A percentile compares a stretch with the other conserved stretches of the same genome.
Evolutionary conservation across 1,140 invertebrate genomes (phyloP).

Genomic region (Drosophila burlai): DNA sequence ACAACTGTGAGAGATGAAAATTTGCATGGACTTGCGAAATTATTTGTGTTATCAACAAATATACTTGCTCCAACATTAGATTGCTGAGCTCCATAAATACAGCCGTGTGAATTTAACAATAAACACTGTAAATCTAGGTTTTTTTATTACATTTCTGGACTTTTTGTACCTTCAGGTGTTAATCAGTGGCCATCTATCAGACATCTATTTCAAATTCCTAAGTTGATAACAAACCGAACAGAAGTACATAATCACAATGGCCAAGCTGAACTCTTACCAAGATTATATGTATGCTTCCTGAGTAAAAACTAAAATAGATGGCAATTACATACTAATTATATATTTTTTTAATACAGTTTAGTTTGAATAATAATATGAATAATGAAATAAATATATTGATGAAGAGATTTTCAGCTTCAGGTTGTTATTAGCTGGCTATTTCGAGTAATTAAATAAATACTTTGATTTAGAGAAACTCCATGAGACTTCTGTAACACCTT

Average conservation of each 20-base stretch:
- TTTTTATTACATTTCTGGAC: not conserved
- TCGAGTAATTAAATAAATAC: too few relatives aligned
- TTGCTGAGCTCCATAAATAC: constrained; percentile 15
- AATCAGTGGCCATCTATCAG: not conserved
- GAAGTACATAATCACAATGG: not conserved
- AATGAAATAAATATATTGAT: not conserved
- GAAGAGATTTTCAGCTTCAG: too few relatives aligned
- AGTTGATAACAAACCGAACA: constrained; percentile 9
- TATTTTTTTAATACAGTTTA: too few relatives aligned
- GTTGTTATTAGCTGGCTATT: too few relatives aligned
- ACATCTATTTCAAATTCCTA: constrained; percentile 15
- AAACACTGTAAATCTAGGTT: not conserved
- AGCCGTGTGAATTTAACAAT: not conserved
- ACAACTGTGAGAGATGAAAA: constrained; percentile 44
- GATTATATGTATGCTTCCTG: not conserved
- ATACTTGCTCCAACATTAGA: constrained; percentile 1
- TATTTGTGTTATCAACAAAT: constrained; percentile 13
- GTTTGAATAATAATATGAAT: too few relatives aligned
- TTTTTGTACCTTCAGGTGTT: not conserved
- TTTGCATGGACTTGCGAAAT: constrained; percentile 34
- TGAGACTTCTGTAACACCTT: too few relatives aligned
- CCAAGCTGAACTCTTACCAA: not conserved
- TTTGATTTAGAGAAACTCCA: not conserved
- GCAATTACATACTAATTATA: too few relatives aligned
- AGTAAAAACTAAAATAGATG: constrained; percentile 1